These are phyloP conservation scores for Conus canariensis DNA, from an alignment of 2,888 invertebrate genomes.

Conservation along the genomic window DNA sequence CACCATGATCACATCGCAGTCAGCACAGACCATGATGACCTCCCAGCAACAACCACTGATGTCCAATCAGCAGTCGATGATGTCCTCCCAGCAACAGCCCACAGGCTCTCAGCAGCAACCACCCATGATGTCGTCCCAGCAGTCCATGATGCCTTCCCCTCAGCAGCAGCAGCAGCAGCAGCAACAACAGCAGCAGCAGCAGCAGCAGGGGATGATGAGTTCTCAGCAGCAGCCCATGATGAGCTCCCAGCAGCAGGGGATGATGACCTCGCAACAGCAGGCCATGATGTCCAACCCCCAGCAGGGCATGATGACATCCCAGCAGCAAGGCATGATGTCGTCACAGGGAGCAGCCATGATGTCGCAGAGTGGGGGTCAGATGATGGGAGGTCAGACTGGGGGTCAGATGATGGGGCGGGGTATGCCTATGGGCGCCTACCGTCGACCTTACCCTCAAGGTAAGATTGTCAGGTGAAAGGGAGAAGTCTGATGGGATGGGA, in stretches of 20 bases:
- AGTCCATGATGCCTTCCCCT: conserved; percentile 31
- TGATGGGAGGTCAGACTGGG: conserved; percentile 49
- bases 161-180: conserved; percentile 36
- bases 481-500: not conserved
- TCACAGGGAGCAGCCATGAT: conserved; percentile 60
- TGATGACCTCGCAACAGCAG: conserved; percentile 58
- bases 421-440: conserved; percentile 54
- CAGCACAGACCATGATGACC: conserved; percentile 27
- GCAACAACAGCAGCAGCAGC: conserved; percentile 21
- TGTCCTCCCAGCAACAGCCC: conserved; percentile 21
- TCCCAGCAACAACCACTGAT: conserved; percentile 19
- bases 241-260: conserved; percentile 56
- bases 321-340: conserved; percentile 57
- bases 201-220: conserved; percentile 1
- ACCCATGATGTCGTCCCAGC: conserved; percentile 25
- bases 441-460: conserved; percentile 48
- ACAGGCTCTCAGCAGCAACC: not conserved
- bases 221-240: conserved; percentile 59
- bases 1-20: conserved; percentile 46
- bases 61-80: conserved; percentile 46
- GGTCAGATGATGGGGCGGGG: conserved; percentile 54
- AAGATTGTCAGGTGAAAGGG: not conserved
- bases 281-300: conserved; percentile 56
- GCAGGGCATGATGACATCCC: conserved; percentile 59
- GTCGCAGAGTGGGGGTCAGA: conserved; percentile 56